Conservation (phyloP, 2,797 vertebrate species). For the Gallinago stenura region DNA sequence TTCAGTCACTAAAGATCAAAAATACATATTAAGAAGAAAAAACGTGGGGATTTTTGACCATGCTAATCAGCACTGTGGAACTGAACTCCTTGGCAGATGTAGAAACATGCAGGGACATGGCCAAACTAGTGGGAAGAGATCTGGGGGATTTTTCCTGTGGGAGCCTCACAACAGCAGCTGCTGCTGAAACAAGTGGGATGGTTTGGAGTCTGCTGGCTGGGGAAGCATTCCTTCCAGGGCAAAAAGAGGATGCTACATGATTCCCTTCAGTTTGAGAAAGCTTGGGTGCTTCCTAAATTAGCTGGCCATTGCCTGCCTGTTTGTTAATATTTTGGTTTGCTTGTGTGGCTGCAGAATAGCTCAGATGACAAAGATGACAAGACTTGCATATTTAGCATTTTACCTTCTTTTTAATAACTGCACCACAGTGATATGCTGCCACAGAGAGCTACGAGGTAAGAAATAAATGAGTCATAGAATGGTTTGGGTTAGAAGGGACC, state of each 20-base stretch:
- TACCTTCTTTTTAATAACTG: neutral
- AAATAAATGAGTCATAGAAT: neutral
- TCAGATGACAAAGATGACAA: neutral
- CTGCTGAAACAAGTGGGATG: neutral
- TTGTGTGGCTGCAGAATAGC: neutral
- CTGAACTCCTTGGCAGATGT: neutral
- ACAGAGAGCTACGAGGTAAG: neutral
- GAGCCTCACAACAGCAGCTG: slow-evolving; percentile 55
- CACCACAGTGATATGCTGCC: neutral
- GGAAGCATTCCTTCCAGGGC: slow-evolving; percentile 18
- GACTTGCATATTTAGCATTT: neutral
- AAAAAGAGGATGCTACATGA: slow-evolving; percentile 23
- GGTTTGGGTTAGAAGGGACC: neutral
- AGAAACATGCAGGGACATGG: neutral
- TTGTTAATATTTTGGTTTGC: neutral
- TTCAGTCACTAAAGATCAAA: neutral
- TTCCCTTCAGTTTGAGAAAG: slow-evolving; percentile 57
- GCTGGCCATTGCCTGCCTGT: neutral
- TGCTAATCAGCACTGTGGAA: neutral
- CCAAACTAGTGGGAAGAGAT: neutral
- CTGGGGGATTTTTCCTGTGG: neutral
- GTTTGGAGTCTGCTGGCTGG: neutral
- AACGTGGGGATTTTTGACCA: neutral
- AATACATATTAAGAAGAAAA: neutral
- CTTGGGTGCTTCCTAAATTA: slow-evolving; percentile 59